phyloP scores from a whole-genome alignment of 2,797 vertebrate genomes.

The Galaxias olidus region DNA sequence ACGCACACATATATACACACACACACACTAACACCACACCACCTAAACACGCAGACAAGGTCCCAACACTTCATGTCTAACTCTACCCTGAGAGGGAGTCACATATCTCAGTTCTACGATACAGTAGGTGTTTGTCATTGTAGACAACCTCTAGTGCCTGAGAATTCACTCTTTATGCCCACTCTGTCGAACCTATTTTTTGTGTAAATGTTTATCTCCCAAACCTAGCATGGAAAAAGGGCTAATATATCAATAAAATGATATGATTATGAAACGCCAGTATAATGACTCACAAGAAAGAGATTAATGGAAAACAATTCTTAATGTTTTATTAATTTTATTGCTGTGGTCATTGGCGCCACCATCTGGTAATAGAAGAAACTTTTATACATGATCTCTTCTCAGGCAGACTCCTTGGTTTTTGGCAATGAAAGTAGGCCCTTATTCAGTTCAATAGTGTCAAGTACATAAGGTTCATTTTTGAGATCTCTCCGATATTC shows the following conservation, averaged over 20 bases:
- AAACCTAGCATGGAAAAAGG: background rate
- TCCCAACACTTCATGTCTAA: too few relatives aligned
- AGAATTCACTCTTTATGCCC: background rate
- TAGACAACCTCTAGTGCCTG: background rate
- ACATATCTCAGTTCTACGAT: background rate
- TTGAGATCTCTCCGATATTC: too few relatives aligned
- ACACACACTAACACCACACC: constrained; percentile 5
- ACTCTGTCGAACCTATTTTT: background rate
- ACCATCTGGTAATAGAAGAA: background rate
- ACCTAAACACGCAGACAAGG: background rate
- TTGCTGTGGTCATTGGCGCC: background rate
- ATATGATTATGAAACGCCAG: constrained; percentile 22
- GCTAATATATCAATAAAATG: constrained; percentile 14
- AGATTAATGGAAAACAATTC: background rate
- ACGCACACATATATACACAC: constrained; percentile 9
- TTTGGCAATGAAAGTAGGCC: too few relatives aligned
- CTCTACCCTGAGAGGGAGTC: background rate
- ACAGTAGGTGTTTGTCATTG: background rate
- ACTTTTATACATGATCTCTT: too few relatives aligned
- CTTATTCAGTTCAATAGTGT: too few relatives aligned
- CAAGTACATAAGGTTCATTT: too few relatives aligned
- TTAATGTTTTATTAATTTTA: background rate
- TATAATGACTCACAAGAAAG: background rate
- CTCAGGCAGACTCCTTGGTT: too few relatives aligned
- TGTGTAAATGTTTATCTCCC: constrained; percentile 1